A percentile compares a stretch with the other conserved stretches of the same genome.
Evolutionary conservation across 2,797 vertebrate species (phyloP).

Genomic region (Odontamblyopus lacepedii): DNA sequence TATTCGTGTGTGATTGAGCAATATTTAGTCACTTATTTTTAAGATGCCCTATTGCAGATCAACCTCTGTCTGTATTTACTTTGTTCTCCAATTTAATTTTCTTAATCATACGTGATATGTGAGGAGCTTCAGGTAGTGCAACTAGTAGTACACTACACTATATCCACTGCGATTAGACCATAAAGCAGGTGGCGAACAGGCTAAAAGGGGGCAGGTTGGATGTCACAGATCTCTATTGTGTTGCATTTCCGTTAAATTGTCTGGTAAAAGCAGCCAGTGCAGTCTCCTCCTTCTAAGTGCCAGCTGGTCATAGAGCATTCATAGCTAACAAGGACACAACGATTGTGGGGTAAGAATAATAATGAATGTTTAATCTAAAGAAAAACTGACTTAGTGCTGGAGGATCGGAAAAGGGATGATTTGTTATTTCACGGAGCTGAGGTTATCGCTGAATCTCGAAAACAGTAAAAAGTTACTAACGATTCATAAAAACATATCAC

Average conservation of each 20-base stretch:
- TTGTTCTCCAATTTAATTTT: no score
- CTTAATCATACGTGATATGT: no score
- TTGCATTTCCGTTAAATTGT: constrained; percentile 58
- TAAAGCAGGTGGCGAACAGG: constrained; percentile 38
- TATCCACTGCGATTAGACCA: constrained; percentile 23
- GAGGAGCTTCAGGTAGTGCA: background rate
- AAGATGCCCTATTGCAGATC: no score
- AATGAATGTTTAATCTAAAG: background rate
- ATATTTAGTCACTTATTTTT: no score
- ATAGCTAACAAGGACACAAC: constrained; percentile 41
- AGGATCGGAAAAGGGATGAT: background rate
- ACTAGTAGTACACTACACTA: background rate
- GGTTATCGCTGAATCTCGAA: background rate
- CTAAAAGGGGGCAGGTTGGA: constrained; percentile 24
- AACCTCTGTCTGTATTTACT: no score
- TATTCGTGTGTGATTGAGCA: no score
- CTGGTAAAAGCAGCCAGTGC: constrained; percentile 51
- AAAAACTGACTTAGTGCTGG: no score
- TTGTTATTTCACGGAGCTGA: background rate
- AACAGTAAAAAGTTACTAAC: no score
- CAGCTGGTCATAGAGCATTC: constrained; percentile 50
- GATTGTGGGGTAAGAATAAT: constrained; percentile 22
- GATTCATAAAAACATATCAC: no score
- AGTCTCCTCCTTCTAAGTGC: constrained; percentile 23
- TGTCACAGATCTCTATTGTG: constrained; percentile 41